Evolutionary conservation across 2,113 vertebrate genomes (phyloP).

Genomic region (Caloenas nicobarica): DNA sequence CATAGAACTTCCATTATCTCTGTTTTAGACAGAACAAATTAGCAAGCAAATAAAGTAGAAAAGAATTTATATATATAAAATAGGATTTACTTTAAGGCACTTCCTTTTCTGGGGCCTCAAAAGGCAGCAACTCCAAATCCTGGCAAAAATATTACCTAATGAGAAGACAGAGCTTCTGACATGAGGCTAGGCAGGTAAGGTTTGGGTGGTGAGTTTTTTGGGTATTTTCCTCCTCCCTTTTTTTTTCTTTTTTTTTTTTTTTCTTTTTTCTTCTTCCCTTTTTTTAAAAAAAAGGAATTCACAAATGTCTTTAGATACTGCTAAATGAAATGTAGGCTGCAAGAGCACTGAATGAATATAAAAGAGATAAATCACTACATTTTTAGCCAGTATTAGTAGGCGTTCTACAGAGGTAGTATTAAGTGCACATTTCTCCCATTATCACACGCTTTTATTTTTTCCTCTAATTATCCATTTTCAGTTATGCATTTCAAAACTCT

Average conservation of each 20-base stretch:
- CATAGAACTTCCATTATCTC: not conserved
- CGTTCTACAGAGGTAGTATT: not conserved
- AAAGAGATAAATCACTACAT: not conserved
- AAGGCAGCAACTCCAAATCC: not conserved
- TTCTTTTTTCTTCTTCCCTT: not conserved
- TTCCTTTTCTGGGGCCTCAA: not conserved
- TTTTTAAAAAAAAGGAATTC: not conserved
- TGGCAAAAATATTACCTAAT: not conserved
- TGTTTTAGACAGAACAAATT: not conserved
- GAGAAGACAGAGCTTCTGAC: not conserved
- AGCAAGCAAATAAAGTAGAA: not conserved
- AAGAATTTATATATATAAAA: not conserved
- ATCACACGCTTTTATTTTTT: not conserved
- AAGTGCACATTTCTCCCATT: not conserved
- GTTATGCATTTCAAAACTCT: conserved; percentile 24
- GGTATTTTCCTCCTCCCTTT: too few species aligned
- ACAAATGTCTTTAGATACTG: not conserved
- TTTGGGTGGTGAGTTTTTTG: not conserved
- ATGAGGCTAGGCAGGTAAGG: not conserved
- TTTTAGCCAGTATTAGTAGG: not conserved
- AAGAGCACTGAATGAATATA: not conserved
- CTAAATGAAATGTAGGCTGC: not conserved
- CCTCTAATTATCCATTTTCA: conserved; percentile 16
- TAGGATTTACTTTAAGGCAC: not conserved
- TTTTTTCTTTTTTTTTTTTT: rapidly evolving